Base-by-base conservation (phyloP, 2,797 vertebrate species). In the Sebastes paucispinis region DNA sequence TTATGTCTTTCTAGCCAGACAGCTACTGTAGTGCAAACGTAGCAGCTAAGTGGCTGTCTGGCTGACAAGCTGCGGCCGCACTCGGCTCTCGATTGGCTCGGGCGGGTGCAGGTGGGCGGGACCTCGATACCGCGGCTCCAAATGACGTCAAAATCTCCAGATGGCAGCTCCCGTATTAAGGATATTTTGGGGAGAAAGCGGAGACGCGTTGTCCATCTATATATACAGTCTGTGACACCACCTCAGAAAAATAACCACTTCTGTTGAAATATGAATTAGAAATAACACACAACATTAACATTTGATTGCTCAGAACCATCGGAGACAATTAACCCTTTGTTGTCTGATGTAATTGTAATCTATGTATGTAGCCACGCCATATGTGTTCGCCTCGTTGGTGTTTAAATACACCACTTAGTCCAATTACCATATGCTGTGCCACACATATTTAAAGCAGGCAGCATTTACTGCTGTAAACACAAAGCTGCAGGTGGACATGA, bases 261-360 rank as follows among this genome's bases (percentile, higher is more conserved):
- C 16, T 67, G 27, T 73, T 77, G 22, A 69, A 81, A 79, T 57
- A 36, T 55, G 29, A 76, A 36, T 22, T 68, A 72, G 62, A 83
- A 79, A 74, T 89, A 79, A 87, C 66, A 54, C 65, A 62, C 31
- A 43, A 16, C 6, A 7, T 80, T 77, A 71, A 79, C 72, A 52
- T 78, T 32, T 43, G 13, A 70, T 50, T 74, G 50, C 76, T 70
- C 27, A 62, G n/a, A 80, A 62, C 55, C 60, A 34, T 59, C 71
- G 11, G 13, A 67, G 62, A 73, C 13, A 5, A 72, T 88, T 75
- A 87, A 90, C 86, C 75, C 43, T 59, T 73, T 71, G 25, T 57
- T 73, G 7, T 70, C 39, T 84, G 29, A 63, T 80, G 6, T 77
- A 60, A 58, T 55, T 43, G 18, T 52, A 55, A 78, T 31, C 27